These are phyloP conservation scores for Isoperla grammatica DNA, from an alignment of 2,888 invertebrate species.

Conservation along the genomic window DNA sequence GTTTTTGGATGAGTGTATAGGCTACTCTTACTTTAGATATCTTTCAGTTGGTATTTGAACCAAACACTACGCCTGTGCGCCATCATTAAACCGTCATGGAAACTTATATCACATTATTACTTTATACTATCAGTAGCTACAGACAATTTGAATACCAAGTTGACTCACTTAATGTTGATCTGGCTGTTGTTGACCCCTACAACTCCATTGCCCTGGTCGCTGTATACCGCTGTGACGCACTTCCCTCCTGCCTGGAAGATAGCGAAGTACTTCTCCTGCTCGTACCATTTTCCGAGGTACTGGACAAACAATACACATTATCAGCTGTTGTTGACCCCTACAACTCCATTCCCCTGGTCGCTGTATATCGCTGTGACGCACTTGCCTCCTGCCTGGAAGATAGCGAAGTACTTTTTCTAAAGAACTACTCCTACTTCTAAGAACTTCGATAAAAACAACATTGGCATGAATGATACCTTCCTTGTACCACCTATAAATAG, in stretches of 20 bases:
- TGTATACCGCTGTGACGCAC: conserved; percentile 35
- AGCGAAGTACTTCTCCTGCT: conserved; percentile 36
- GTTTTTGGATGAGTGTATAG: too few relatives aligned
- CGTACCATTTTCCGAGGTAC: conserved; percentile 38
- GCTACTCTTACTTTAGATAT: too few relatives aligned
- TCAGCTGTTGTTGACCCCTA: conserved; percentile 32
- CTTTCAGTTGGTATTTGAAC: too few relatives aligned
- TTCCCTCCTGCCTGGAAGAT: conserved; percentile 35
- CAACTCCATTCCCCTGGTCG: conserved; percentile 29
- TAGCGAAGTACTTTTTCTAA: conserved; percentile 35
- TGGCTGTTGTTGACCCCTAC: conserved; percentile 32
- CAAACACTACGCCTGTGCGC: too few relatives aligned
- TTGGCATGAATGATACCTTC: too few relatives aligned
- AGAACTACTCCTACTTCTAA: too few relatives aligned
- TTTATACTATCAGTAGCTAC: too few relatives aligned
- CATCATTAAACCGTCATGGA: too few relatives aligned
- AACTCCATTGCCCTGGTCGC: conserved; percentile 30
- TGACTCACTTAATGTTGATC: conserved; percentile 19
- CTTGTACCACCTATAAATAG: too few relatives aligned
- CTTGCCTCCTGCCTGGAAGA: conserved; percentile 35
- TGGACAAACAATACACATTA: conserved; percentile 22
- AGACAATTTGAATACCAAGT: too few relatives aligned
- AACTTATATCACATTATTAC: too few relatives aligned
- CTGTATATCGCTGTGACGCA: conserved; percentile 36
- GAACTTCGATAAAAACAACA: too few relatives aligned